Conservation (phyloP, 2,888 invertebrate species). For the Hetaerina titia region DNA sequence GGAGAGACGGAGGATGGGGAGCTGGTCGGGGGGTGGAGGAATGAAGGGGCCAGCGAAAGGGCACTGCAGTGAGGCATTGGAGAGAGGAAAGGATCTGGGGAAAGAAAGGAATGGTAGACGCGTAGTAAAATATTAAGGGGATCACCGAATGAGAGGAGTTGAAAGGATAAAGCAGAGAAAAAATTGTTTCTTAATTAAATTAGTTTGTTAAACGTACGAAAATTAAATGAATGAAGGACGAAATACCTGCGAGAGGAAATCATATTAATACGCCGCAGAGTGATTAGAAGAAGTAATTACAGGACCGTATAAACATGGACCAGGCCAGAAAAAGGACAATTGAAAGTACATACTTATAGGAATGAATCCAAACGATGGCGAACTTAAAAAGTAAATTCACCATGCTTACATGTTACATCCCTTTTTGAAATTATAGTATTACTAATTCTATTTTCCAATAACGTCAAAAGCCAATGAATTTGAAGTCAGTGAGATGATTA, state of each 20-base stretch:
- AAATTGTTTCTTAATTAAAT: neutral
- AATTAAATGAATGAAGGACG: neutral
- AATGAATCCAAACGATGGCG: neutral
- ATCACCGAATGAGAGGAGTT: neutral
- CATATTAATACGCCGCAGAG: neutral
- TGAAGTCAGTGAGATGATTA: no score
- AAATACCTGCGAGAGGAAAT: neutral
- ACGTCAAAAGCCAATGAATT: no score
- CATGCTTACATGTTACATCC: no score
- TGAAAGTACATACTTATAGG: no score
- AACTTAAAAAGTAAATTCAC: neutral
- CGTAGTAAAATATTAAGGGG: neutral
- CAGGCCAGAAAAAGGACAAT: neutral
- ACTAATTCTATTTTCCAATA: no score
- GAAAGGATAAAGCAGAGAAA: neutral
- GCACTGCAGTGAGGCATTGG: neutral
- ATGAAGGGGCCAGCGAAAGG: neutral
- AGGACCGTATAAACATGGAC: neutral
- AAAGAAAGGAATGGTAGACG: neutral
- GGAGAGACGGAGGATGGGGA: neutral
- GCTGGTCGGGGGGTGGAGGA: neutral
- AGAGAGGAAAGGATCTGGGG: neutral
- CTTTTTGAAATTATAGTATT: no score
- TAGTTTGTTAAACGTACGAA: neutral
- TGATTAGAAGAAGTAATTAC: neutral